Conservation (phyloP, 2,888 invertebrate species). For the Melolontha melolontha region DNA sequence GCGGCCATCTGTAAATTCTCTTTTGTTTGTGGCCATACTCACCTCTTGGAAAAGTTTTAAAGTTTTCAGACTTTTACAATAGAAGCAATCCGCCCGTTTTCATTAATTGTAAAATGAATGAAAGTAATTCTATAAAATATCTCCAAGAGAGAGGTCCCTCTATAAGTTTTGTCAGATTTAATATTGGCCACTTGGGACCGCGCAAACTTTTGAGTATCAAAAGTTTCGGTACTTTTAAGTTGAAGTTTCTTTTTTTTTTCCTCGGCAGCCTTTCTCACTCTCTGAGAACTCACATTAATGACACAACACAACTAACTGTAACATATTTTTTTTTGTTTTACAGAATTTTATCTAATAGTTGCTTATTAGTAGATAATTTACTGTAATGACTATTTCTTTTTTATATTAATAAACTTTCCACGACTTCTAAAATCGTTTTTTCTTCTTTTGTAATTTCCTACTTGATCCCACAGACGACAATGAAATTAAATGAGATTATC, state of each 20-base stretch:
- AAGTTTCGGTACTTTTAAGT: constrained; percentile 30
- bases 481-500: constrained; percentile 5
- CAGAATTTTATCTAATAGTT: not conserved
- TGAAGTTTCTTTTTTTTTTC: constrained; percentile 15
- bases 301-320: not conserved
- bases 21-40: no score
- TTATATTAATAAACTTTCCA: not conserved
- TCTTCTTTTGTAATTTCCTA: no score
- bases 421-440: no score
- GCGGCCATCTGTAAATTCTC: no score
- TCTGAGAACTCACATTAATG: not conserved
- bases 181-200: constrained; percentile 38
- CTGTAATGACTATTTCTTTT: no score
- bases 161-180: constrained; percentile 42
- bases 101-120: constrained; percentile 34
- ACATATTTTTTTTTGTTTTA: no score
- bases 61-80: no score
- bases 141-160: constrained; percentile 24
- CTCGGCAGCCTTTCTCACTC: constrained; percentile 7
- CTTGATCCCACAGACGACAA: not conserved
- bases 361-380: no score
- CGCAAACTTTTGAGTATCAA: constrained; percentile 31
- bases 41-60: no score
- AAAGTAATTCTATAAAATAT: constrained; percentile 36
- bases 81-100: constrained; percentile 1